Conservation (phyloP, 1,140 invertebrate species). For the Drosophila tani region DNA sequence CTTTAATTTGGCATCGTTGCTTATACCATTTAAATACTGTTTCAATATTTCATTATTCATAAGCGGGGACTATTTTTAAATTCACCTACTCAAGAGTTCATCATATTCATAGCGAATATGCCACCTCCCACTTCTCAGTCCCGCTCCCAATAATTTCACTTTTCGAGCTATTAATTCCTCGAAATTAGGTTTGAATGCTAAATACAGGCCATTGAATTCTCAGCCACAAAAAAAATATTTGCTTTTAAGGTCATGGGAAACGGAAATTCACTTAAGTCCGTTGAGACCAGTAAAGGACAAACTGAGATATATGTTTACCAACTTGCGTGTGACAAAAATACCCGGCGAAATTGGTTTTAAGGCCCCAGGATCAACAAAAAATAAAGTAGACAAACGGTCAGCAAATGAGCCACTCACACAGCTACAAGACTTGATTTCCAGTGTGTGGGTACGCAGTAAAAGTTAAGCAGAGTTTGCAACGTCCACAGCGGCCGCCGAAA, state of each 20-base stretch:
- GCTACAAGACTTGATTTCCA: slow-evolving; percentile 3
- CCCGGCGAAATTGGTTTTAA: slow-evolving; percentile 59
- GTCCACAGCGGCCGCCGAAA: slow-evolving; percentile 50
- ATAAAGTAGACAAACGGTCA: slow-evolving; percentile 42
- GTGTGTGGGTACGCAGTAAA: slow-evolving; percentile 34
- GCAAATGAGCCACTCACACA: slow-evolving; percentile 48
- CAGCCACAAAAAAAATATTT: slow-evolving; percentile 39
- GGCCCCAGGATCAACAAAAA: slow-evolving; percentile 35
- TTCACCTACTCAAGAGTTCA: background rate
- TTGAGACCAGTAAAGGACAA: slow-evolving; percentile 28
- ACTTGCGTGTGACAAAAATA: slow-evolving; percentile 63
- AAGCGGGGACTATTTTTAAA: too few relatives aligned
- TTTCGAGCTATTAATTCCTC: slow-evolving; percentile 16
- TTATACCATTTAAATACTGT: too few relatives aligned
- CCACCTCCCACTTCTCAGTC: background rate
- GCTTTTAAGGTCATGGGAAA: slow-evolving; percentile 18
- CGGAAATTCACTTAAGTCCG: slow-evolving; percentile 40
- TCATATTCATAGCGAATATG: too few relatives aligned
- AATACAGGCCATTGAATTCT: slow-evolving; percentile 11
- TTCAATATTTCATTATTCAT: background rate
- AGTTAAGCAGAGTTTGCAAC: slow-evolving; percentile 59
- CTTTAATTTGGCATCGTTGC: too few relatives aligned
- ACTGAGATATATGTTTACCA: slow-evolving; percentile 39
- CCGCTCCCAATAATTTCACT: background rate
- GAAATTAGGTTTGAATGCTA: slow-evolving; percentile 16